Evolutionary conservation across 2,113 vertebrate species (phyloP).

Genomic region (Vireo altiloquus): DNA sequence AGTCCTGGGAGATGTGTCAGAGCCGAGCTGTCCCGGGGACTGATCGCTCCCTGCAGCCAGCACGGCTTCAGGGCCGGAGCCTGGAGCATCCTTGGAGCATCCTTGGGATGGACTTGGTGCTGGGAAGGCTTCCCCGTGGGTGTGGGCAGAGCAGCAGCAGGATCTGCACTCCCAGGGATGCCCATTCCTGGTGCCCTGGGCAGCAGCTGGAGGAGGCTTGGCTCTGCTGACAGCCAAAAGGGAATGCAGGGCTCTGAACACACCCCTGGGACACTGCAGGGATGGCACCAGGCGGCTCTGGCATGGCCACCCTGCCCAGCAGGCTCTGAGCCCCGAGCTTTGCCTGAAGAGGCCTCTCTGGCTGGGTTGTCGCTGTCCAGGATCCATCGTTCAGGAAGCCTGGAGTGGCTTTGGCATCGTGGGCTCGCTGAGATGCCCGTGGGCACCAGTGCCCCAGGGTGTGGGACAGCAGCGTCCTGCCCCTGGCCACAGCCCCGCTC

Average conservation of each 20-base stretch:
- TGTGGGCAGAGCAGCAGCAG: background rate
- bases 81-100: background rate
- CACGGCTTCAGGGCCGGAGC: background rate
- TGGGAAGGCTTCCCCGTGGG: background rate
- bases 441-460: background rate
- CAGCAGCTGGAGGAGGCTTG: background rate
- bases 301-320: background rate
- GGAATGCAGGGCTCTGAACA: accelerated
- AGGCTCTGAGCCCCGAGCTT: background rate
- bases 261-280: accelerated
- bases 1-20: slow-evolving; percentile 10
- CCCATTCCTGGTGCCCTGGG: background rate
- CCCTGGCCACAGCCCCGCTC: background rate
- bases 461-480: background rate
- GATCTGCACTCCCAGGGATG: background rate
- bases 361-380: background rate
- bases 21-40: background rate
- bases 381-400: background rate
- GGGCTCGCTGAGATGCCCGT: accelerated
- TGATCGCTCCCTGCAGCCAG: background rate
- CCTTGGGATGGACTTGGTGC: background rate
- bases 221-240: accelerated
- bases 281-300: background rate
- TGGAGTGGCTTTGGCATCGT: background rate
- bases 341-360: background rate